Conservation (phyloP, 2,113 vertebrate species). For the Vicugna pacos region DNA sequence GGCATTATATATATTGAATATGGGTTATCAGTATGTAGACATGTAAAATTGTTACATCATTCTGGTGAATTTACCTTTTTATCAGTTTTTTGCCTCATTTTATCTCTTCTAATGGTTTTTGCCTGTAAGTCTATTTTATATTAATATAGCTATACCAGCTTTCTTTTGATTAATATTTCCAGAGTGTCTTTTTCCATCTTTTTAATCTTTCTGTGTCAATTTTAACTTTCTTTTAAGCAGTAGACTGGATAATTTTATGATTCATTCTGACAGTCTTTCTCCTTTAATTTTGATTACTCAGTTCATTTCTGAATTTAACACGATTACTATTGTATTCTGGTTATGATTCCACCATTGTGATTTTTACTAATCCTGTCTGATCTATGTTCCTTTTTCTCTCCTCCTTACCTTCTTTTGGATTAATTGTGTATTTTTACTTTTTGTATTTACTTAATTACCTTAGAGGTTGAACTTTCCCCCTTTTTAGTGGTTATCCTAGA, state of each 20-base stretch:
- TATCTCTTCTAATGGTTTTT: slow-evolving; percentile 11
- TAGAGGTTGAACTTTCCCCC: background rate
- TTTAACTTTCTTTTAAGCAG: slow-evolving; percentile 41
- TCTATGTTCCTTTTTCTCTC: background rate
- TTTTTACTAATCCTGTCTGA: background rate
- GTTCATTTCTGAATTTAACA: slow-evolving; percentile 48
- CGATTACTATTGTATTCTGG: background rate
- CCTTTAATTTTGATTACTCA: slow-evolving; percentile 10
- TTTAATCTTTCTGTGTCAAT: slow-evolving; percentile 35
- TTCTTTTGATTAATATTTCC: slow-evolving; percentile 43
- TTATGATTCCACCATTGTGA: background rate
- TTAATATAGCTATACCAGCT: background rate
- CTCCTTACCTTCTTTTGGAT: background rate
- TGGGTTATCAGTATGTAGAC: background rate
- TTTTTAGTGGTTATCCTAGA: background rate
- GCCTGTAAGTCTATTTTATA: background rate
- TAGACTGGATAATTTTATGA: slow-evolving; percentile 1
- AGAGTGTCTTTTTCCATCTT: background rate
- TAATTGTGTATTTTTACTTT: background rate
- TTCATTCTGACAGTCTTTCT: background rate
- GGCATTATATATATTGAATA: background rate
- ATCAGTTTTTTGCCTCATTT: background rate
- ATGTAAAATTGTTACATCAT: slow-evolving; percentile 8
- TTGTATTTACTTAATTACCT: background rate
- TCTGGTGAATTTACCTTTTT: background rate